Base-by-base conservation (phyloP, 35 echinoderm and acorn worm species). In the Strongylocentrotus purpuratus region DNA sequence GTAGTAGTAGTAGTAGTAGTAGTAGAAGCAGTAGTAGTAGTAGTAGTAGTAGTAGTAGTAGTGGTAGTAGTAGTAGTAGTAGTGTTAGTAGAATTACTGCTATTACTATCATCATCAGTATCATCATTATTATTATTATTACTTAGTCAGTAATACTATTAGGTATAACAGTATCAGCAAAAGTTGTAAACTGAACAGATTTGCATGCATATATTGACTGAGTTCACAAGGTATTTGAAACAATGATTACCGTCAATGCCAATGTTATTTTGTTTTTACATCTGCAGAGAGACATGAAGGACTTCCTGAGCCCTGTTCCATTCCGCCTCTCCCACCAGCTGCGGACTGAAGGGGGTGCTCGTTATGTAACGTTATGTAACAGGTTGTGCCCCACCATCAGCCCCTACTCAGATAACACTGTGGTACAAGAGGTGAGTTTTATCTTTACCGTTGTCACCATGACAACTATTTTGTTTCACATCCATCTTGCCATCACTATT, bases 271-370 rank as follows among this genome's bases (percentile, higher is more conserved):
- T 31, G 25, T 89, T 45, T 10, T 89, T 11, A 87, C 20, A 33
- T 89, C 31, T 45, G 15, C 88, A 95, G 94, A 71, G 18, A 25
- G 96, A 97, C 90, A 86, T 97, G 95, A 98, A 96, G 48, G 97
- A 98, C 61, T 98, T 94, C 90, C 86, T 98, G 33, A 98, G 96
- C 55, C 96, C 97, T 5, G 71, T 98, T 58, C 97, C 97, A 9
- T 98, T 98, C 95, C 86, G 96, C n/a, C 61, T 98, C 17, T 95
- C 85, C 55, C 96, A 95, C 85, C 78, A 94, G 14, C 85, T 98
- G n/a, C 46, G 95, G 28, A 97, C 96, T 2, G 33, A 50, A 9
- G 70, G 93, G 13, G 94, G 55, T 41, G 78, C 71, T 4, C 5
- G 33, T 10, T 94, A 95, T 31, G 4, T 95, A 22, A 94, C 96